These are phyloP conservation scores for Anabacerthia variegaticeps DNA, from an alignment of 2,797 vertebrate species.

Conservation along the genomic window DNA sequence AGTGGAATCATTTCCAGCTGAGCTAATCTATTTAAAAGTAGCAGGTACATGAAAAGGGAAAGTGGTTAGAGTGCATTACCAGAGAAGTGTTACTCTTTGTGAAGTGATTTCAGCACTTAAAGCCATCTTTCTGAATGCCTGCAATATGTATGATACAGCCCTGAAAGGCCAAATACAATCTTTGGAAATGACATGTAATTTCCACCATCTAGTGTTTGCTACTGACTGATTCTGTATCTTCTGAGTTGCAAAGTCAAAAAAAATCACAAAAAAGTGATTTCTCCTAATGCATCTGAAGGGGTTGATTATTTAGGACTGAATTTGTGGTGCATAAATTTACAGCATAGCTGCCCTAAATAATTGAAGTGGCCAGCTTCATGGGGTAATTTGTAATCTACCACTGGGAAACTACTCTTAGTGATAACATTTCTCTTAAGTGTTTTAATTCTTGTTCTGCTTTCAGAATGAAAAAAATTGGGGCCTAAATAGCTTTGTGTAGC, in stretches of 20 bases:
- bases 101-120: slow-evolving; percentile 31
- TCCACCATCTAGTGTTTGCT: background rate
- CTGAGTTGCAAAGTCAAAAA: background rate
- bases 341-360: background rate
- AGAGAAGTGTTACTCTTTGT: slow-evolving; percentile 38
- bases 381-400: background rate
- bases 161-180: background rate
- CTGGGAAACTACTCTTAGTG: background rate
- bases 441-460: background rate
- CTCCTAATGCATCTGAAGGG: background rate
- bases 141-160: background rate
- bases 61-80: background rate
- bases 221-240: background rate
- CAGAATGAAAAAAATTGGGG: background rate
- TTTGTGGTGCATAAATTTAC: background rate
- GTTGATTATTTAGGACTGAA: background rate
- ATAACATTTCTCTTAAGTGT: background rate
- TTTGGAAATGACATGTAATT: background rate
- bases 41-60: slow-evolving; percentile 1
- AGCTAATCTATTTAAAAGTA: slow-evolving; percentile 20
- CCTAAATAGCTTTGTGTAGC: background rate
- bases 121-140: slow-evolving; percentile 26
- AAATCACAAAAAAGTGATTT: background rate
- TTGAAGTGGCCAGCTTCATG: background rate
- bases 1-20: background rate